phyloP scores from a whole-genome alignment of 2,888 invertebrate species.

The Parapristionchus giblindavisi region DNA sequence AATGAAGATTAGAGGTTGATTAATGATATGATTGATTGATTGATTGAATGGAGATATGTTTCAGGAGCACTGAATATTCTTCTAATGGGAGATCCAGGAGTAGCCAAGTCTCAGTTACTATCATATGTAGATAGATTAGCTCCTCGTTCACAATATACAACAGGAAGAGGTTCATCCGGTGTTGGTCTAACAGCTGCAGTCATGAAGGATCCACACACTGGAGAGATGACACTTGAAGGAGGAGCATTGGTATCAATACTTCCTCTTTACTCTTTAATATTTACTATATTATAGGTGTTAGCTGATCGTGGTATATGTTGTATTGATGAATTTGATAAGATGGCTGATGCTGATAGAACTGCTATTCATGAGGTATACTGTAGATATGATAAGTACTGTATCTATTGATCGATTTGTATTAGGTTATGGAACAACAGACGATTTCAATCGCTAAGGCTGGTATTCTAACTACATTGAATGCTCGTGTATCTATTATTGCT shows the following conservation, averaged over 20 bases:
- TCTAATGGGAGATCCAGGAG: slow-evolving; percentile 99
- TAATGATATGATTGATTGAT: neutral
- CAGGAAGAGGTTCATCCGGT: slow-evolving; percentile 65
- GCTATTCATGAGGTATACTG: slow-evolving; percentile 88
- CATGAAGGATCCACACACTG: slow-evolving; percentile 94
- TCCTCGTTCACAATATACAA: slow-evolving; percentile 79
- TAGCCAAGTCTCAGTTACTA: slow-evolving; percentile 96
- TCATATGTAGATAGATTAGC: slow-evolving; percentile 92
- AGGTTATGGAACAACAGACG: slow-evolving; percentile 88
- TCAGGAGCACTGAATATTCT: slow-evolving; percentile 87
- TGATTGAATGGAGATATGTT: neutral
- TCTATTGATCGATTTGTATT: neutral
- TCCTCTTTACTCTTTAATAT: neutral
- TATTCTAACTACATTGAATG: slow-evolving; percentile 97
- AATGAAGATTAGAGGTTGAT: slow-evolving; percentile 88
- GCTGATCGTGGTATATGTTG: slow-evolving; percentile 78
- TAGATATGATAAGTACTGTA: neutral
- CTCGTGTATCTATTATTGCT: slow-evolving; percentile 93
- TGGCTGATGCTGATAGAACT: slow-evolving; percentile 93
- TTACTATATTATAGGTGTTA: slow-evolving; percentile 46
- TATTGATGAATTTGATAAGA: slow-evolving; percentile 99
- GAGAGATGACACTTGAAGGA: slow-evolving; percentile 95
- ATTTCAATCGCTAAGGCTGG: slow-evolving; percentile 99
- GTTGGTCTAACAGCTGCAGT: slow-evolving; percentile 99
- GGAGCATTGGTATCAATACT: slow-evolving; percentile 89